Percentiles rank a stretch among this genome's conserved stretches.
Evolutionary conservation across 2,888 invertebrate species (phyloP).

Genomic region (Rhopalosiphum nymphaeae): DNA sequence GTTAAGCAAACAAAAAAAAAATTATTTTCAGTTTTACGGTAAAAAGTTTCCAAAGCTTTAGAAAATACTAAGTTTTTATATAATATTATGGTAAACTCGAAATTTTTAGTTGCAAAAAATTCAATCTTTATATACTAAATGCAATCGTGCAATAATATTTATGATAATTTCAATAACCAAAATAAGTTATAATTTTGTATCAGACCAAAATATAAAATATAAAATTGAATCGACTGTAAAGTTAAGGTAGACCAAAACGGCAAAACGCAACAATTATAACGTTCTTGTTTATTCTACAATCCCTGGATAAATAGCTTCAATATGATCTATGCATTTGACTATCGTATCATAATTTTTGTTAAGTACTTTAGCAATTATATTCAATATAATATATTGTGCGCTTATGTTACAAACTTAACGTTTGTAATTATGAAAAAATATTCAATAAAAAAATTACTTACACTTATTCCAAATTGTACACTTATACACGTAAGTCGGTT

Average conservation of each 20-base stretch:
- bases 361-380: neutral
- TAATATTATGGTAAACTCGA: neutral
- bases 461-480: neutral
- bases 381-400: neutral
- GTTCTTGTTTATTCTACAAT: too few relatives aligned
- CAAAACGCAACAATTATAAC: neutral
- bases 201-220: neutral
- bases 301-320: too few relatives aligned
- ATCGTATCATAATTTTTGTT: neutral
- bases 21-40: neutral
- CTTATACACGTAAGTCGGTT: neutral
- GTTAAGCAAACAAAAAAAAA: neutral
- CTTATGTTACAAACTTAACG: too few relatives aligned
- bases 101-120: neutral
- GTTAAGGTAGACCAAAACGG: neutral
- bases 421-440: neutral
- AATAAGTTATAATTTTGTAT: neutral
- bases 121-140: neutral
- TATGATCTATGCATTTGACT: neutral
- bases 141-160: neutral
- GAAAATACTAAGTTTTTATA: neutral
- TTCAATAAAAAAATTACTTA: neutral
- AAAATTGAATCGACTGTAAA: too few relatives aligned
- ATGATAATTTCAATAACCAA: neutral
- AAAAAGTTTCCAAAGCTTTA: neutral